Percentiles rank a stretch among this genome's conserved stretches.
These are phyloP conservation scores for Mechanitis mazaeus DNA, from an alignment of 2,888 invertebrate genomes.

Conservation along the genomic window DNA sequence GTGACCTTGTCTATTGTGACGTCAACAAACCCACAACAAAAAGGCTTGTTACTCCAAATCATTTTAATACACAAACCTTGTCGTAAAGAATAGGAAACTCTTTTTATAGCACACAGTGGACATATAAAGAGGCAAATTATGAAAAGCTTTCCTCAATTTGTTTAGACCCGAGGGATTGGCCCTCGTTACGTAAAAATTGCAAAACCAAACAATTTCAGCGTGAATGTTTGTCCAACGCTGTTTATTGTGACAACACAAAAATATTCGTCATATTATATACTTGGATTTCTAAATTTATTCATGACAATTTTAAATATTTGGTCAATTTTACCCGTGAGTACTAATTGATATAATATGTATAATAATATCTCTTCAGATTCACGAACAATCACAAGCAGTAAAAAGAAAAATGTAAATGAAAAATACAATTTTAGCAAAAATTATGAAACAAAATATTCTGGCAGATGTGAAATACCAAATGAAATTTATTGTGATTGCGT, in stretches of 20 bases:
- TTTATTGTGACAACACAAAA: not conserved
- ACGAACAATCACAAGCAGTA: no score
- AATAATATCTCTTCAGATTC: no score
- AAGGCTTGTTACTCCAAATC: slow-evolving; percentile 17
- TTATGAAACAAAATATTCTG: not conserved
- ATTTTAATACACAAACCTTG: slow-evolving; percentile 16
- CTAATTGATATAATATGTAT: no score
- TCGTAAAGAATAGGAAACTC: slow-evolving; percentile 17
- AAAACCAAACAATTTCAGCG: slow-evolving; percentile 45
- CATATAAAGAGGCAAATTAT: slow-evolving; percentile 43
- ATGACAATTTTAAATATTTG: no score
- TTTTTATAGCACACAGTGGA: slow-evolving; percentile 40
- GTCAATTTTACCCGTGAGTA: no score
- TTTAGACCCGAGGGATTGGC: slow-evolving; percentile 45
- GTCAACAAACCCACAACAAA: slow-evolving; percentile 37
- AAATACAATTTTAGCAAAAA: not conserved
- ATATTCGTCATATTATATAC: no score
- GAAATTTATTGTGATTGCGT: not conserved
- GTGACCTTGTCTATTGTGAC: slow-evolving; percentile 56
- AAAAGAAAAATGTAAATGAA: not conserved
- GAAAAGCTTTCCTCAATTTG: slow-evolving; percentile 55
- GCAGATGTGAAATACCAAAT: not conserved
- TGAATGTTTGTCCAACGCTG: slow-evolving; percentile 38
- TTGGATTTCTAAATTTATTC: no score
- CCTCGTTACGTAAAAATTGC: slow-evolving; percentile 52